Conservation (phyloP, 2,888 invertebrate genomes). For the Miltochrista miniata region DNA sequence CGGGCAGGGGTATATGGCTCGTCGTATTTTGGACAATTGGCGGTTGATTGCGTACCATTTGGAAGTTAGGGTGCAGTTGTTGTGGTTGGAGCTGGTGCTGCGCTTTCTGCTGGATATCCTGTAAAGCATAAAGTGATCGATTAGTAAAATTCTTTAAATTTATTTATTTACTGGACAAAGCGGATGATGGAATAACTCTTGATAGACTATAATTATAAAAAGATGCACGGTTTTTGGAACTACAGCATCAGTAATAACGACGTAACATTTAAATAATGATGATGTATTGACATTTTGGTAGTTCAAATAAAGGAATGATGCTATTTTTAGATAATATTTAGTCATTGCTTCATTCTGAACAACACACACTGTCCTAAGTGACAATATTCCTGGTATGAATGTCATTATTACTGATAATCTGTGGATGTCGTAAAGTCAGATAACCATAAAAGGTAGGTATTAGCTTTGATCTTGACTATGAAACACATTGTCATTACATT, state of each 20-base stretch:
- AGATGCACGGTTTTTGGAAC: constrained; percentile 46
- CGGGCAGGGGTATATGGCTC: constrained; percentile 57
- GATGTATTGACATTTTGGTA: no score
- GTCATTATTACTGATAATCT: no score
- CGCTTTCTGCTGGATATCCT: constrained; percentile 57
- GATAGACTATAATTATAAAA: constrained; percentile 7
- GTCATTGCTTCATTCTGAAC: no score
- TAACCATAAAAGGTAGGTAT: constrained; percentile 46
- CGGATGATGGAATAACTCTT: neutral
- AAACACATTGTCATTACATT: constrained; percentile 11
- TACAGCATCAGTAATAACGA: no score
- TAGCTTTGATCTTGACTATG: constrained; percentile 56
- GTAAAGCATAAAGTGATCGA: constrained; percentile 46
- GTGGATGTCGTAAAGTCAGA: constrained; percentile 11
- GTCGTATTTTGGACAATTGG: constrained; percentile 36
- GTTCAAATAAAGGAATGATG: no score
- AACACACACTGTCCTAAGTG: no score
- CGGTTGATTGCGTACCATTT: constrained; percentile 48
- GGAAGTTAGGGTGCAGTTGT: constrained; percentile 50
- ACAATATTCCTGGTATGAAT: no score
- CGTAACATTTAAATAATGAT: no score
- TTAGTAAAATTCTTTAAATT: constrained; percentile 19
- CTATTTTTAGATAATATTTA: no score
- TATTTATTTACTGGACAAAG: neutral
- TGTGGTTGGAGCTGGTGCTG: constrained; percentile 45